Evolutionary conservation across 2,113 vertebrate genomes (phyloP).

Genomic region (Hyperopisus bebe): DNA sequence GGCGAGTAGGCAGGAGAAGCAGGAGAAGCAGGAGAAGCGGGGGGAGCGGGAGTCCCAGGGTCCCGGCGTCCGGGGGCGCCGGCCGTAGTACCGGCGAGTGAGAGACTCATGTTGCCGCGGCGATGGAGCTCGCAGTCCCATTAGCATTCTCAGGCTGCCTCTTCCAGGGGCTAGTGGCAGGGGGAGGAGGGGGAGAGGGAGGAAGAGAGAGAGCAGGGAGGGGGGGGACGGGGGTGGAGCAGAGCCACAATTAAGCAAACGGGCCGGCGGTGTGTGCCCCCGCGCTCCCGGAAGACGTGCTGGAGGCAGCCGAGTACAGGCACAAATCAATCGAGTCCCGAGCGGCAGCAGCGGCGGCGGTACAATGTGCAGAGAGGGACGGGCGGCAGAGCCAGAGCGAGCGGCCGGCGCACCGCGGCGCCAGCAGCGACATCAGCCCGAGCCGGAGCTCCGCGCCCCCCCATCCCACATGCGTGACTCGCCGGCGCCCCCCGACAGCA

Average conservation of each 20-base stretch:
- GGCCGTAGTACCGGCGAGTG: conserved; percentile 23
- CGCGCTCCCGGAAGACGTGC: conserved; percentile 22
- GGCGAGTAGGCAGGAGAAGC: too few relatives aligned
- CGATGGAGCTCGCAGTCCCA: conserved; percentile 39
- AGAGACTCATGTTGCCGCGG: not conserved
- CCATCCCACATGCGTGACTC: conserved; percentile 21
- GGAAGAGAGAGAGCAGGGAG: conserved; percentile 25
- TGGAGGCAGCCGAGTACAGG: conserved; percentile 32
- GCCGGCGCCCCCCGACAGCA: not conserved
- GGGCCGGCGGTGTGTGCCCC: conserved; percentile 20
- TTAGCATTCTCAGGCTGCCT: conserved; percentile 44
- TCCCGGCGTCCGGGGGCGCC: conserved; percentile 36
- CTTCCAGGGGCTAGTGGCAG: conserved; percentile 26
- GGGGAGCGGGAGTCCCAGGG: not conserved
- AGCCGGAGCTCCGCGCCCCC: not conserved
- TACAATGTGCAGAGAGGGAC: conserved; percentile 38
- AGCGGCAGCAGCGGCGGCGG: conserved; percentile 12
- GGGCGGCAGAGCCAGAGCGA: conserved; percentile 30
- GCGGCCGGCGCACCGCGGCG: conserved; percentile 17
- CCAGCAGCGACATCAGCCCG: conserved; percentile 10
- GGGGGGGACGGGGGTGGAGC: conserved; percentile 23
- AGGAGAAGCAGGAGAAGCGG: not conserved
- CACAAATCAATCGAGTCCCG: conserved; percentile 42
- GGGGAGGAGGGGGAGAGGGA: conserved; percentile 35
- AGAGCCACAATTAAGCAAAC: conserved; percentile 33